Percentiles rank a stretch among this genome's conserved stretches.
phyloP scores from a whole-genome alignment of 2,888 invertebrate species.

The Podabrus alpinus region DNA sequence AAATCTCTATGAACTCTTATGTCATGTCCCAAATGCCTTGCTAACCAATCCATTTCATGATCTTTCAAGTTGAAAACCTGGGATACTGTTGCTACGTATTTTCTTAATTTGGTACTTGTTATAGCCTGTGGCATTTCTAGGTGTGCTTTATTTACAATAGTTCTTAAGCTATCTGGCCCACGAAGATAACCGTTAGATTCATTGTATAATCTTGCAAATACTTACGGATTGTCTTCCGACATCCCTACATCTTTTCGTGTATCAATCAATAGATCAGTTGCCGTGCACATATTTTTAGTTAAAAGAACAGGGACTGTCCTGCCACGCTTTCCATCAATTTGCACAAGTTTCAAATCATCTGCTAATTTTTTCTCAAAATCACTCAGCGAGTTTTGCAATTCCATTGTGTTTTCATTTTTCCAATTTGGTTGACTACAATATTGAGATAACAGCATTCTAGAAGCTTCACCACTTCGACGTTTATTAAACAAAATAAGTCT shows the following conservation, averaged over 20 bases:
- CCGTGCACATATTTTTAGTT: constrained; percentile 1
- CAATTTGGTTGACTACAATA: no score
- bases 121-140: not conserved
- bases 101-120: constrained; percentile 38
- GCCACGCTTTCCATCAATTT: no score
- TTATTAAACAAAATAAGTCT: no score
- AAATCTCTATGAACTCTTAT: constrained; percentile 37
- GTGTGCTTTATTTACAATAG: not conserved
- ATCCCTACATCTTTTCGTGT: not conserved
- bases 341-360: not conserved
- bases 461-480: no score
- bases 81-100: constrained; percentile 39
- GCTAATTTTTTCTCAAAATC: not conserved
- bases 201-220: not conserved
- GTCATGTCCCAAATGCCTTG: constrained; percentile 39
- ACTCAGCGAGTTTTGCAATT: no score
- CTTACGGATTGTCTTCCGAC: not conserved
- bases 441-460: no score
- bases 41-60: constrained; percentile 40
- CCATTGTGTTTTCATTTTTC: no score
- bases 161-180: constrained; percentile 1
- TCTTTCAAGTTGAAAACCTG: constrained; percentile 38
- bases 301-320: constrained; percentile 18
- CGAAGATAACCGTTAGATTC: not conserved
- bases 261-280: constrained; percentile 23